Evolutionary conservation across 2,113 vertebrate species (phyloP), one percentile per base, ranked within the genome.

Genomic region (Prionailurus viverrinus): DNA sequence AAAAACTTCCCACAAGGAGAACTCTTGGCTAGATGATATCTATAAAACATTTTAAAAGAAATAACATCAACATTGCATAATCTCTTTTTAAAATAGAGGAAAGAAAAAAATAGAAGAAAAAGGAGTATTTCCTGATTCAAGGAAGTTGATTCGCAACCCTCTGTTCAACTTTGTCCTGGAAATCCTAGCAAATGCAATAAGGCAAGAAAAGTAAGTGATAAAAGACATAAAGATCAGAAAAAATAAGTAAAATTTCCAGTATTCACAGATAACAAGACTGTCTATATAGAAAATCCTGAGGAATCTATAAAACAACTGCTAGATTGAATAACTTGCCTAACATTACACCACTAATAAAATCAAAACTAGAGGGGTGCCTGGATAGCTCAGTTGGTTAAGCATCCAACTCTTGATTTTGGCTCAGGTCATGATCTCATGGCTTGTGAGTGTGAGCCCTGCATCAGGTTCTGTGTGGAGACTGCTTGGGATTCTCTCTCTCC

Each of bases 171-270:
- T 81, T 93, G 73, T 85, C 41, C 82, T 96, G 12, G 29, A 81
- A 97, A 23, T 58, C 61, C 71, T 81, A 76, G 55, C 27, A 71
- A 91, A 76, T 80, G 45, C 27, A 78, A 84, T 29, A 65, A 91
- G 61, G 21, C 19, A 88, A 88, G 86, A 95, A 91, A 93, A 94
- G 83, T 19, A 74, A 85, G 55, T 18, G 85, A 74, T 18, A 90
- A 71, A 93, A 85, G 45, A n/a, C 0, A 79, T 6, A 92, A 89
- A 58, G 48, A 92, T 87, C 39, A 83, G 29, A 87, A 91, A 79
- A 29, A 94, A 81, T n/a, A 87, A 41, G 31, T 41, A 63, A 90
- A 79, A 93, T 10, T 88, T 14, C 10, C 61, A 88, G 39, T 93
- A 55, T 71, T 96, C 66, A 81, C 15, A 95, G 21, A 79, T 8